Percentiles rank a stretch among this genome's conserved stretches.
These are phyloP conservation scores for Lucilia cuprina DNA, from an alignment of 1,140 invertebrate species.

Conservation along the genomic window DNA sequence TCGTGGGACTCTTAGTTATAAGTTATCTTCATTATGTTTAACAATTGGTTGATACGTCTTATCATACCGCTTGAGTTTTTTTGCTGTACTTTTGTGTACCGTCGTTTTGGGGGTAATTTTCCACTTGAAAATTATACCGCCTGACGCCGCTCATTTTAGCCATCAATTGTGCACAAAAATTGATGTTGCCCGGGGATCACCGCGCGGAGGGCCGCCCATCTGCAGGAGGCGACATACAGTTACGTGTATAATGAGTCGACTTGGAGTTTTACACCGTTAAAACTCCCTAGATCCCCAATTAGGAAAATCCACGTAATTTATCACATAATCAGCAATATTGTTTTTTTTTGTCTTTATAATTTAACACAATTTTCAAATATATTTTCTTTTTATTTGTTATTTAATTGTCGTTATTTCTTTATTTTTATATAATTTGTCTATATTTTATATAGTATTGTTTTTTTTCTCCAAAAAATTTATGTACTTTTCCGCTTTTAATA, in stretches of 20 bases:
- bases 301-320: neutral
- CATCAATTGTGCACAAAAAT: neutral
- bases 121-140: neutral
- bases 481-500: neutral
- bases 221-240: constrained; percentile 3
- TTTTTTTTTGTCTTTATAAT: neutral
- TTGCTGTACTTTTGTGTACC: no score
- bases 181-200: constrained; percentile 30
- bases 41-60: no score
- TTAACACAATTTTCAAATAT: neutral
- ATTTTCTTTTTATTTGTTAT: neutral
- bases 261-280: neutral
- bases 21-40: no score
- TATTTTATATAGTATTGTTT: neutral
- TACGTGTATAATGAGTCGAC: constrained; percentile 27
- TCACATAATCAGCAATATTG: neutral
- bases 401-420: neutral
- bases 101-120: neutral
- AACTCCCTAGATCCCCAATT: constrained; percentile 21
- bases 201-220: constrained; percentile 17
- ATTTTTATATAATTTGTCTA: neutral
- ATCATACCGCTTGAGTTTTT: no score
- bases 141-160: constrained; percentile 27
- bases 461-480: neutral
- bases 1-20: no score